Base-by-base conservation (phyloP, 2,888 invertebrate species). In the Netelia virgata region DNA sequence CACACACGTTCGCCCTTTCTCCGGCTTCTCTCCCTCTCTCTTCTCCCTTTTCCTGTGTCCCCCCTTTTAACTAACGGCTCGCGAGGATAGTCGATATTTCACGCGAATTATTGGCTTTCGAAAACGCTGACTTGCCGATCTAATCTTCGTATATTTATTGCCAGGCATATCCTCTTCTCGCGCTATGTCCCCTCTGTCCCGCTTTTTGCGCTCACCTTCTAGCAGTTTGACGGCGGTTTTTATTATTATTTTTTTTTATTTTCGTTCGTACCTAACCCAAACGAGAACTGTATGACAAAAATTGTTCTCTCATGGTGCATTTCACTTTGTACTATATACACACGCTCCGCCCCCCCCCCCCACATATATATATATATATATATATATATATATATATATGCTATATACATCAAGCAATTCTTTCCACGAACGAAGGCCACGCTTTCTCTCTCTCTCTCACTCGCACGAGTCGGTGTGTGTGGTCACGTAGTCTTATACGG, bases 41-140 rank as follows among this genome's bases (percentile, higher is more conserved):
- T 50, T 41, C 53, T 11, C 16, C 18, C n/a, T 57, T 57, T 18
- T 57, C 57, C 53, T 50, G 73, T 66, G 66, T 77, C 77, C 57
- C 68, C 72, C 69, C 69, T 84, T 84, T 82, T 82, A 82, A 82
- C 84, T 78, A 78, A 78, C 69, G 55, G 69, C 80, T 78, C 83
- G 75, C 70, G 76, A 80, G 84, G 84, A 81, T 83, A 74, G 83
- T 82, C 87, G 86, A 88, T 88, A 88, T 88, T 87, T 88, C 86
- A 87, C 87, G 87, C 88, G 88, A 88, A 88, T 88, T 88, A 88
- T 88, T 88, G 88, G 87, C 87, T 85, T 85, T 82, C 85, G 87
- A 88, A 88, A 88, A 87, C 86, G 88, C 88, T 88, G 88, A 88
- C 88, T 88, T 86, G 87, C 86, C 87, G 88, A 88, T 88, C 88